phyloP scores from a whole-genome alignment of 1,140 invertebrate species.

The Nomia melanderi region DNA sequence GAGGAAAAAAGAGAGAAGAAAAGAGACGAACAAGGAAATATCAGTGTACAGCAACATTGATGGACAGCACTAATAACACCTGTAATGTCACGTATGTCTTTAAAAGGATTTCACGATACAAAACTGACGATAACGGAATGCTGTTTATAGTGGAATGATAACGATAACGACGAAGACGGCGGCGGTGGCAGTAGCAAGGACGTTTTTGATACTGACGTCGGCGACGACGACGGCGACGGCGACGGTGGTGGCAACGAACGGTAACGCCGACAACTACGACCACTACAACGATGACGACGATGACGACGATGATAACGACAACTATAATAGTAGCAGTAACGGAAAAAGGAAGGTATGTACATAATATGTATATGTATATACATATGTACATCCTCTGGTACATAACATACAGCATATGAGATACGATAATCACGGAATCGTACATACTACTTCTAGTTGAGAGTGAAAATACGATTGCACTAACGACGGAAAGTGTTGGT shows the following conservation, averaged over 20 bases:
- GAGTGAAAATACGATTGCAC: background rate
- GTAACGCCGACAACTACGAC: background rate
- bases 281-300: background rate
- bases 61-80: background rate
- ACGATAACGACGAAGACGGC: background rate
- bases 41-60: background rate
- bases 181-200: background rate
- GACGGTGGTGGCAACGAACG: no score
- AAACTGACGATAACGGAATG: background rate
- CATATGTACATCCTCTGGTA: no score
- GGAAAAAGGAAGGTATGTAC: background rate
- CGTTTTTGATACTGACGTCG: constrained; percentile 8
- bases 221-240: background rate
- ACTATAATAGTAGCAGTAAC: background rate
- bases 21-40: no score
- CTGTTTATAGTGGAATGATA: constrained; percentile 11
- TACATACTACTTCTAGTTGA: no score
- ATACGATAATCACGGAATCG: background rate
- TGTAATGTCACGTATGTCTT: background rate
- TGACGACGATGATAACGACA: background rate
- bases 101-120: background rate
- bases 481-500: background rate
- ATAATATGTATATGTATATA: no score
- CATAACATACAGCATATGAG: background rate
- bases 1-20: background rate